Evolutionary conservation across 2,113 vertebrate genomes (phyloP).

Genomic region (Pipa parva): DNA sequence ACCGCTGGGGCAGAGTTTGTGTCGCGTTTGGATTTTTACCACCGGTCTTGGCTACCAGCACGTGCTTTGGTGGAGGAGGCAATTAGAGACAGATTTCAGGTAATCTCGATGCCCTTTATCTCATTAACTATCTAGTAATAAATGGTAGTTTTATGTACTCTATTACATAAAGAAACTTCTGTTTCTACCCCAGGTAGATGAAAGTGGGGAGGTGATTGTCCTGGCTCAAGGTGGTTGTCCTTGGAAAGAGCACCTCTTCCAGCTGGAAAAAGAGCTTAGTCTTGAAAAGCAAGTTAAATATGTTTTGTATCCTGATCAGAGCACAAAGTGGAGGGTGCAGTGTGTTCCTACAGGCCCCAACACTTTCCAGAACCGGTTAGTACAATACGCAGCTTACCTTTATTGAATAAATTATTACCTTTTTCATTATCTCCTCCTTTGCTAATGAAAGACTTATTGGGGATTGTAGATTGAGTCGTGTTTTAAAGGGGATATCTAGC

Average conservation of each 20-base stretch:
- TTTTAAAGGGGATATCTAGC: too few species aligned
- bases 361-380: slow-evolving; percentile 84
- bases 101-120: slow-evolving; percentile 49
- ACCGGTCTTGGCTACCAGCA: slow-evolving; percentile 81
- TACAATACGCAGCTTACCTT: background rate
- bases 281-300: slow-evolving; percentile 69
- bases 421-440: too few species aligned
- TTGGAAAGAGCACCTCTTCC: slow-evolving; percentile 90
- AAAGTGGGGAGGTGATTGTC: slow-evolving; percentile 75
- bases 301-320: slow-evolving; percentile 76
- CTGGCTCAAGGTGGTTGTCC: slow-evolving; percentile 79
- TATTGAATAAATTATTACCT: too few species aligned
- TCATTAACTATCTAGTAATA: background rate
- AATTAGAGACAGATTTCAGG: slow-evolving; percentile 70
- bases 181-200: slow-evolving; percentile 66
- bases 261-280: slow-evolving; percentile 71
- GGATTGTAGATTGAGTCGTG: too few species aligned
- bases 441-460: too few species aligned
- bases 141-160: accelerated
- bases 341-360: slow-evolving; percentile 77
- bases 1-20: slow-evolving; percentile 81
- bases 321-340: slow-evolving; percentile 84
- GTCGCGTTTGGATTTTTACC: slow-evolving; percentile 76
- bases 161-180: too few species aligned
- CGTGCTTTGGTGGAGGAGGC: slow-evolving; percentile 77